Percentiles rank a stretch among this genome's conserved stretches.
Evolutionary conservation across 1,140 invertebrate species (phyloP).

Genomic region (Propsilocerus akamusi): DNA sequence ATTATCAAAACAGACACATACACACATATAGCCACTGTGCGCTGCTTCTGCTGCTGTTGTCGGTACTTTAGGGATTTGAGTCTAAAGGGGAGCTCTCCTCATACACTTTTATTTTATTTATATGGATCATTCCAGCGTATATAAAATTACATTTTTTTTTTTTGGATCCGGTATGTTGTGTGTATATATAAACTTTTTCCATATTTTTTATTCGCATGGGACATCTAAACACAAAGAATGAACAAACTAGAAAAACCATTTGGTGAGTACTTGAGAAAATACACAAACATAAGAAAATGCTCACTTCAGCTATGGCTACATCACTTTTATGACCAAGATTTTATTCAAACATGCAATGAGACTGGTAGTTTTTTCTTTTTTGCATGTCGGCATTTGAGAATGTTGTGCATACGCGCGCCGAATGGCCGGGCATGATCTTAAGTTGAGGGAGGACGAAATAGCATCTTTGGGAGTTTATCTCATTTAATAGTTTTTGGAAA

Average conservation of each 20-base stretch:
- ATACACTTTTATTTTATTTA: conserved; percentile 1
- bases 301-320: background rate
- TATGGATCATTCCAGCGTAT: conserved; percentile 3
- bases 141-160: conserved; percentile 4
- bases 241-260: conserved; percentile 4
- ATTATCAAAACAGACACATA: too few relatives aligned
- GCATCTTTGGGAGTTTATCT: background rate
- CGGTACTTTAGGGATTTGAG: too few relatives aligned
- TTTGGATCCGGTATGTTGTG: background rate
- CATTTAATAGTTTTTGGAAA: conserved; percentile 4
- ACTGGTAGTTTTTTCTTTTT: background rate
- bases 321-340: background rate
- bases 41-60: too few relatives aligned
- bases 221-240: conserved; percentile 4
- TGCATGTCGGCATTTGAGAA: too few relatives aligned
- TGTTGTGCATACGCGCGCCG: too few relatives aligned
- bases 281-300: background rate
- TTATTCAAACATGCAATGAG: conserved; percentile 2
- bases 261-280: conserved; percentile 1
- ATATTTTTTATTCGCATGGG: conserved; percentile 1
- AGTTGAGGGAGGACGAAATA: too few relatives aligned
- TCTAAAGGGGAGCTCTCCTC: conserved; percentile 1
- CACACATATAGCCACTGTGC: too few relatives aligned
- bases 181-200: conserved; percentile 4
- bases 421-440: too few relatives aligned